Evolutionary conservation across 2,113 vertebrate genomes (phyloP), one percentile per base, ranked within the genome.

Genomic region (Forbesichthys papilliferus): DNA sequence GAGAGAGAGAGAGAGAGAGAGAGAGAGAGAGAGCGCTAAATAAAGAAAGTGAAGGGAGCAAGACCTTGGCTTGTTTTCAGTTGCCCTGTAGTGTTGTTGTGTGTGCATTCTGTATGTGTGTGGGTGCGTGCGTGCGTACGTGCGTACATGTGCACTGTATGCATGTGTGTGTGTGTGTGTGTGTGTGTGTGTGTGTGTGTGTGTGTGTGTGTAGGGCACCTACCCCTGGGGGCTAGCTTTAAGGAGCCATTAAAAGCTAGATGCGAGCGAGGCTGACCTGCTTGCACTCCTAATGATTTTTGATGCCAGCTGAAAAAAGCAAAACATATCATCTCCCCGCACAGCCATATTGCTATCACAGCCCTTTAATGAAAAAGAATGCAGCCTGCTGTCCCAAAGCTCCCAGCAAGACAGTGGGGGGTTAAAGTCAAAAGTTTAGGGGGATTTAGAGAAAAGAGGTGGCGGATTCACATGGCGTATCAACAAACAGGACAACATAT

Each of bases 321-420:
- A 81, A 87, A 87, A 87, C 83, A 86, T 83, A 84, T 86, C 84
- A 82, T 84, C 66, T 67, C 71, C 67, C 75, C 82, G 82, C 71
- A 75, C 78, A 86, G 84, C 78, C 75, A 82, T 88, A 80, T 82
- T 88, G 89, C 82, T 87, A 88, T 86, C 71, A 83, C 86, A 83
- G 85, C 81, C 75, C 84, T 89, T 86, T 89, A 89, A 90, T 91
- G 83, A 90, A 91, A 90, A 91, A 87, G 74, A 88, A 90, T 89
- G 83, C 71, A 75, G 77, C 83, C 63, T 60, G 63, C 71, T 67
- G 79, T 89, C 86, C 82, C 88, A 80, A 66, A 81, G 88, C 88
- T 84, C 68, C 49, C 64, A 69, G 73, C 73, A 51, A 64, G 80
- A 84, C 79, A 85, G 80, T 86, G 83, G 82, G 86, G 86, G 86